Conservation (phyloP, 2,113 vertebrate genomes). For the Cryptotis parvus region DNA sequence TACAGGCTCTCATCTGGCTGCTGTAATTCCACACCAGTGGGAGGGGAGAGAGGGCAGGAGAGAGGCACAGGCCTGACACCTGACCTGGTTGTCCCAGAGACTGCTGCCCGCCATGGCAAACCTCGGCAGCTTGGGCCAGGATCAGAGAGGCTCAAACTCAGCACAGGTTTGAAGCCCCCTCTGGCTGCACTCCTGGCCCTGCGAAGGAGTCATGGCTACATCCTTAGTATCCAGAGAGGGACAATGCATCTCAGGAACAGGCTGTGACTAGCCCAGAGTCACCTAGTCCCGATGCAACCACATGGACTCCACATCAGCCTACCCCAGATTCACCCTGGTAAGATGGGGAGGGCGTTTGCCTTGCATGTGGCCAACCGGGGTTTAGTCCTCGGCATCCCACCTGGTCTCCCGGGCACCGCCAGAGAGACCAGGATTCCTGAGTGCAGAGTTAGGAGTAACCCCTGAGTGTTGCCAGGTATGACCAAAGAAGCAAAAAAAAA, state of each 20-base stretch:
- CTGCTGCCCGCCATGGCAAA: conserved; percentile 50
- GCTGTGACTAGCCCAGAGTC: conserved; percentile 38
- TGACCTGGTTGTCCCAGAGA: conserved; percentile 58
- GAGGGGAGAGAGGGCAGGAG: neutral
- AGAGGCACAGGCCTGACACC: conserved; percentile 43
- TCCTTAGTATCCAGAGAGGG: neutral
- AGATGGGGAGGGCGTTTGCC: no score
- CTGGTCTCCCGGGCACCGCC: no score
- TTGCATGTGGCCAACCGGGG: no score
- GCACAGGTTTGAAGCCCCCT: no score
- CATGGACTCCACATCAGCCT: neutral
- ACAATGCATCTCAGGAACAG: neutral
- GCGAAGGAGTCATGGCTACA: neutral
- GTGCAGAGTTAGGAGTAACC: no score
- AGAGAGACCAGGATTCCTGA: no score
- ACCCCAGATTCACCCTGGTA: no score
- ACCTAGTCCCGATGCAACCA: neutral
- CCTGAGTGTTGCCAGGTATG: no score
- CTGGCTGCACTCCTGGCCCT: neutral
- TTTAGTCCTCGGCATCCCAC: neutral
- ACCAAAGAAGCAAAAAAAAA: no score
- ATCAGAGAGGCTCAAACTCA: neutral
- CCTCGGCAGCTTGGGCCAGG: neutral
- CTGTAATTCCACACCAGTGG: neutral
- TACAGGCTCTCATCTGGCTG: conserved; percentile 23